Percentiles rank a stretch among this genome's conserved stretches.
phyloP scores from a whole-genome alignment of 2,113 vertebrate genomes.

The Polypterus bichir region DNA sequence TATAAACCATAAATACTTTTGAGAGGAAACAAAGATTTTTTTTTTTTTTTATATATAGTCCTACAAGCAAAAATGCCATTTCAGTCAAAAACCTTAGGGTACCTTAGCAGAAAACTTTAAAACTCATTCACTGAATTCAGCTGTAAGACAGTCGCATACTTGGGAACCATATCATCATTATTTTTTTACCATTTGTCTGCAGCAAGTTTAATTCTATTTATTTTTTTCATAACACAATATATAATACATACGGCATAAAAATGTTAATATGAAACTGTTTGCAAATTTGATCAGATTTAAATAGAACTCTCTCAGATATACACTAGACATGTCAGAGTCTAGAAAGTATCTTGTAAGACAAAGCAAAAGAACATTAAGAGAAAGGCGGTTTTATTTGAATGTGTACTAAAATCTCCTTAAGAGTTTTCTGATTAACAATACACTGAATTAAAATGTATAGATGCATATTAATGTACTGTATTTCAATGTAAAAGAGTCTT shows the following conservation, averaged over 20 bases:
- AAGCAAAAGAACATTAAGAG: constrained; percentile 20
- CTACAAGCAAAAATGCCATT: constrained; percentile 49
- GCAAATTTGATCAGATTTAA: too few relatives aligned
- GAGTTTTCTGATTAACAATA: constrained; percentile 30
- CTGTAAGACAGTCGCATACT: neutral
- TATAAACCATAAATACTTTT: constrained; percentile 59
- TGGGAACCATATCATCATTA: neutral
- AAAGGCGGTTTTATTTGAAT: constrained; percentile 17
- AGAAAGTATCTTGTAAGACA: constrained; percentile 25
- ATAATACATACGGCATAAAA: too few relatives aligned
- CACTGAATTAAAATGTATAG: constrained; percentile 32
- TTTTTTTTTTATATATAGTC: constrained; percentile 33
- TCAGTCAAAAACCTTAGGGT: constrained; percentile 37
- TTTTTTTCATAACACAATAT: neutral
- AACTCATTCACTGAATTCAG: too few relatives aligned
- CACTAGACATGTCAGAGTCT: constrained; percentile 22
- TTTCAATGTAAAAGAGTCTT: constrained; percentile 21
- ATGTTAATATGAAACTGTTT: too few relatives aligned
- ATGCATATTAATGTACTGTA: constrained; percentile 26
- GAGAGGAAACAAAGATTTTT: constrained; percentile 27
- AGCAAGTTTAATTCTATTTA: constrained; percentile 3
- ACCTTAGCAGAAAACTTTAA: too few relatives aligned
- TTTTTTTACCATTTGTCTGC: neutral
- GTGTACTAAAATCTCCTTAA: constrained; percentile 27
- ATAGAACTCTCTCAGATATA: too few relatives aligned